Conservation (phyloP, 2,797 vertebrate species). For the Triplophysa yarkandensis region DNA sequence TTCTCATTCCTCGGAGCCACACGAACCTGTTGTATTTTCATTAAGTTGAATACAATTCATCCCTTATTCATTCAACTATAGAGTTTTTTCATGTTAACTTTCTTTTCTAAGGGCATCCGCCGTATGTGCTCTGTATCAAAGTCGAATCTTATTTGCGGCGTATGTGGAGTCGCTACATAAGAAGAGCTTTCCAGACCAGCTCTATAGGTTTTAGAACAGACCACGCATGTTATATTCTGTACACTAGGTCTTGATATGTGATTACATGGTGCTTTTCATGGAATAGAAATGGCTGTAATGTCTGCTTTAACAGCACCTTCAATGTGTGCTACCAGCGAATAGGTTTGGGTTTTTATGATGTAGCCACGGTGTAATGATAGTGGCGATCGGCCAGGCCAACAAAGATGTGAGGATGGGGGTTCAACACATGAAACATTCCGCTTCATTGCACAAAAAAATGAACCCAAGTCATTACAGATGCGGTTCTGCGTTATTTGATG, state of each 20-base stretch:
- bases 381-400: conserved; percentile 18
- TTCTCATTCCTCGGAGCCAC: conserved; percentile 20
- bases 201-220: background rate
- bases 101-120: background rate
- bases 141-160: background rate
- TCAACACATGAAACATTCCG: conserved; percentile 30
- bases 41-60: conserved; percentile 31
- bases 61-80: conserved; percentile 6
- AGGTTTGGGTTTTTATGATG: background rate
- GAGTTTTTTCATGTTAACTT: background rate
- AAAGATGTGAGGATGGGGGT: conserved; percentile 2
- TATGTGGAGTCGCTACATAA: background rate
- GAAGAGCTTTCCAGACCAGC: background rate
- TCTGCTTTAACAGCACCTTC: conserved; percentile 11
- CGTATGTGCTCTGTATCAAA: conserved; percentile 2
- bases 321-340: conserved; percentile 22
- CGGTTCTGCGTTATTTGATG: conserved; percentile 14
- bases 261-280: conserved; percentile 25
- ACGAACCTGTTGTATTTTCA: conserved; percentile 6
- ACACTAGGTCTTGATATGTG: conserved; percentile 24
- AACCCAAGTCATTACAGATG: conserved; percentile 21
- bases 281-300: conserved; percentile 29
- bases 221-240: background rate
- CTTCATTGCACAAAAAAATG: conserved; percentile 17
- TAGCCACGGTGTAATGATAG: background rate